Evolutionary conservation across 2,113 vertebrate species (phyloP).

Genomic region (Sylvietta virens): DNA sequence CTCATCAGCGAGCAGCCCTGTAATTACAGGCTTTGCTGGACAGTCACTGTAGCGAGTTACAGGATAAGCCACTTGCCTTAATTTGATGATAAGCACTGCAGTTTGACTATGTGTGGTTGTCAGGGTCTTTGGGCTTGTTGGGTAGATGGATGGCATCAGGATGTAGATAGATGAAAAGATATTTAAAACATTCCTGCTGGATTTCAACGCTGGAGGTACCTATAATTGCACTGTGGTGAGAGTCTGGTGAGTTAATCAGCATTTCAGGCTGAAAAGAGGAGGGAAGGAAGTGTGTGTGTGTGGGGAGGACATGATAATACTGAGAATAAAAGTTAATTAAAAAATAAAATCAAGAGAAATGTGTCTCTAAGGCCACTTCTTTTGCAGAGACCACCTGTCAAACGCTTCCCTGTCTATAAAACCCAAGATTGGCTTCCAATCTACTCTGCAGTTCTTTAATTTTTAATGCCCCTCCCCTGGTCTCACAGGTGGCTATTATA

Average conservation of each 20-base stretch:
- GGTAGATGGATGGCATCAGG: not conserved
- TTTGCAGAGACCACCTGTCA: conserved; percentile 76
- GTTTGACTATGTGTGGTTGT: not conserved
- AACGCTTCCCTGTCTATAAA: conserved; percentile 71
- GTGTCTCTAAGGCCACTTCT: conserved; percentile 76
- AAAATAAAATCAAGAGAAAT: conserved; percentile 82
- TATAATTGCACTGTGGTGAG: not conserved
- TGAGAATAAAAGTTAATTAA: conserved; percentile 82
- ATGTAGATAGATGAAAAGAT: not conserved
- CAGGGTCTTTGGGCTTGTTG: not conserved
- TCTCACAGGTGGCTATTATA: conserved; percentile 67
- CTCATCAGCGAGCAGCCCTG: not conserved
- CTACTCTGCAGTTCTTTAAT: conserved; percentile 69
- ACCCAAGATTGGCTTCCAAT: conserved; percentile 60
- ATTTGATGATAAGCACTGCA: not conserved
- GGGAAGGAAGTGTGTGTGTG: not conserved
- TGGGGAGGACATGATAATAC: conserved; percentile 36
- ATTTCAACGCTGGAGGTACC: not conserved
- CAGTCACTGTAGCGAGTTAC: not conserved
- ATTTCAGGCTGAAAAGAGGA: not conserved
- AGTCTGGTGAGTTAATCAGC: conserved; percentile 19
- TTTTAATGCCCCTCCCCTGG: conserved; percentile 73
- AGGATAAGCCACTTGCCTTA: not conserved
- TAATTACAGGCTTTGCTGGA: not conserved
- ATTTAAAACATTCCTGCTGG: not conserved